Conservation (phyloP, 2,888 invertebrate genomes). For the Thera obeliscata region DNA sequence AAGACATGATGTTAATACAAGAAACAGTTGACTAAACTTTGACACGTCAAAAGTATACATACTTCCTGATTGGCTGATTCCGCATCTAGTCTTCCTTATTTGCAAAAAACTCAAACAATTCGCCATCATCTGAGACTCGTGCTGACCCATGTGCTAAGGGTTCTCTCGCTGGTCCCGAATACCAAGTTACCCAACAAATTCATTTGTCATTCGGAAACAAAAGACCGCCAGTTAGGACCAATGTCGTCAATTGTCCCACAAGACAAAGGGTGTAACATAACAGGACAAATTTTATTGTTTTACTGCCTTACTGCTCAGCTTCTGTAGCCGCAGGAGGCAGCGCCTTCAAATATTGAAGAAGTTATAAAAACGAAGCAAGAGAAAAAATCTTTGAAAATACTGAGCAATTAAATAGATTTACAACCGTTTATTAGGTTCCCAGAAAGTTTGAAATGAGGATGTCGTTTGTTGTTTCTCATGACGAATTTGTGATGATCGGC, state of each 20-base stretch:
- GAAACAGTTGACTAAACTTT: no score
- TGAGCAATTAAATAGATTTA: slow-evolving; percentile 80
- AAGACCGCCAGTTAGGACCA: slow-evolving; percentile 61
- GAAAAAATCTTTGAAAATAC: slow-evolving; percentile 64
- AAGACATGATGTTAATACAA: no score
- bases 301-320: slow-evolving; percentile 62
- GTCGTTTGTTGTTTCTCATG: slow-evolving; percentile 53
- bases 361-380: slow-evolving; percentile 51
- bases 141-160: background rate
- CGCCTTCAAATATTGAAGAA: slow-evolving; percentile 70
- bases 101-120: no score
- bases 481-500: slow-evolving; percentile 57
- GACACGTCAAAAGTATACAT: no score
- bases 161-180: slow-evolving; percentile 18
- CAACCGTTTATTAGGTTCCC: slow-evolving; percentile 67
- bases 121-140: background rate
- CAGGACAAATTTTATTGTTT: slow-evolving; percentile 77
- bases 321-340: slow-evolving; percentile 79
- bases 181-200: slow-evolving; percentile 65
- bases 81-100: no score
- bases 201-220: slow-evolving; percentile 77
- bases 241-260: slow-evolving; percentile 64
- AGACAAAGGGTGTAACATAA: slow-evolving; percentile 70
- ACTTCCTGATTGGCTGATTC: no score
- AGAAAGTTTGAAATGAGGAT: slow-evolving; percentile 59